A percentile compares a stretch with the other conserved stretches of the same genome.
phyloP scores from a whole-genome alignment of 64 coral and sea anemone species.

The Porites australiensis region DNA sequence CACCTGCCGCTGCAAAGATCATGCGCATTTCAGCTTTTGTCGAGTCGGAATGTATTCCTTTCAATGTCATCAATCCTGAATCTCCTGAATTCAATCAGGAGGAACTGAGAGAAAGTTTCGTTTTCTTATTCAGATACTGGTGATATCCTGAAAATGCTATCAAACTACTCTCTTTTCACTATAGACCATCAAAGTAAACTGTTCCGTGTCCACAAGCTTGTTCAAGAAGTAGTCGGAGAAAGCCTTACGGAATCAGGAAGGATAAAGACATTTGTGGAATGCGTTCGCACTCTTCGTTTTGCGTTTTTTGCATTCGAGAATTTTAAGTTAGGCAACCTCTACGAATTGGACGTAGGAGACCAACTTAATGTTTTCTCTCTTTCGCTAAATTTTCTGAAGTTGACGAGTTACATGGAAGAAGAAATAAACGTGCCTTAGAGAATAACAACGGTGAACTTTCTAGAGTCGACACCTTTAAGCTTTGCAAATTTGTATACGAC shows the following conservation, averaged over 20 bases:
- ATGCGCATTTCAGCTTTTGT: constrained; percentile 62
- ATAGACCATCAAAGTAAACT: no score
- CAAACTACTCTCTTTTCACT: no score
- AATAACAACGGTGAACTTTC: no score
- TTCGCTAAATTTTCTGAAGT: background rate
- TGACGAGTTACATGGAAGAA: background rate
- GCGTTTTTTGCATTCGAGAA: background rate
- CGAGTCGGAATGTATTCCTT: constrained; percentile 35
- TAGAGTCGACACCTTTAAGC: no score
- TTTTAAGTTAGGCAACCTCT: background rate
- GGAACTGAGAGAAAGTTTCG: no score
- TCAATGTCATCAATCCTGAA: constrained; percentile 20
- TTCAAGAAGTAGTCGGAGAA: constrained; percentile 46
- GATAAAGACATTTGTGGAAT: background rate
- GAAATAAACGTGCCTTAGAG: no score
- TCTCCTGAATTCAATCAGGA: no score
- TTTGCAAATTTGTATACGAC: no score
- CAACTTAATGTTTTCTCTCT: background rate
- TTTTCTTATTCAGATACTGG: background rate
- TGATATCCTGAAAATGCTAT: background rate
- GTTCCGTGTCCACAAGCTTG: background rate
- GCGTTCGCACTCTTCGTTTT: constrained; percentile 1
- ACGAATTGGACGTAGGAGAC: background rate
- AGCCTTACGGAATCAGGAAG: background rate
- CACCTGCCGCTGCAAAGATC: constrained; percentile 44